Evolutionary conservation across 1,140 invertebrate genomes (phyloP), one percentile per base, ranked within the genome.

Genomic region (Spodoptera frugiperda): DNA sequence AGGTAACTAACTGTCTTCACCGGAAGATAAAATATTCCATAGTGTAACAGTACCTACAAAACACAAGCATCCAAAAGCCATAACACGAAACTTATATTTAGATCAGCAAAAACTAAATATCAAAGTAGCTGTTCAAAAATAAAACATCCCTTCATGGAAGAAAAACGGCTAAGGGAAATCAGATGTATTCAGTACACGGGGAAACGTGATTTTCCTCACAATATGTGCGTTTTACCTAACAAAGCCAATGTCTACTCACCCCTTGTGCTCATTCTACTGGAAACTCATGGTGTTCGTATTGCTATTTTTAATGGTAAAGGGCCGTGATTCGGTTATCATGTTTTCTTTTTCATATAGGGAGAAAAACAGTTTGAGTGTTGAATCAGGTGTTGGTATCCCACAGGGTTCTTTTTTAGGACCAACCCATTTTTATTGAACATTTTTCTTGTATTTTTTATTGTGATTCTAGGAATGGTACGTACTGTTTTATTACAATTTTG

Each of bases 161-260:
- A 51, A 51, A 53, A 53, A 30, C 48, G 6, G 19, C 8, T 12
- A 8, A 67, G 17, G 8, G 14, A 53, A 53, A 51, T 53, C 46
- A 33, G 65, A 68, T 53, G 53, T 68, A 55, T 39, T 68, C 65
- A 30, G 65, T 68, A 67, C n/a, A 44, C 5, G 25, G 14, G 48
- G 15, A 30, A 15, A 30, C 55, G 19, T 61, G 71, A 73, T 73
- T 73, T 73, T 49, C 46, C 44, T 57, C 71, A 61, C 44, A 59
- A 73, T 48, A 73, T 73, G 71, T 73, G 71, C 71, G 71, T 61
- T 73, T 39, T 48, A 61, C 54, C 55, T 59, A 73, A 73, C 71
- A 73, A 73, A 73, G 71, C 54, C 55, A 73, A 73, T 73, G 46
- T 59, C 44, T 73, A 51, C 55, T 55, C 61, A 39, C 68, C 71